These are phyloP conservation scores for Typhlomys cinereus DNA, from an alignment of 2,113 vertebrate species.

Conservation along the genomic window DNA sequence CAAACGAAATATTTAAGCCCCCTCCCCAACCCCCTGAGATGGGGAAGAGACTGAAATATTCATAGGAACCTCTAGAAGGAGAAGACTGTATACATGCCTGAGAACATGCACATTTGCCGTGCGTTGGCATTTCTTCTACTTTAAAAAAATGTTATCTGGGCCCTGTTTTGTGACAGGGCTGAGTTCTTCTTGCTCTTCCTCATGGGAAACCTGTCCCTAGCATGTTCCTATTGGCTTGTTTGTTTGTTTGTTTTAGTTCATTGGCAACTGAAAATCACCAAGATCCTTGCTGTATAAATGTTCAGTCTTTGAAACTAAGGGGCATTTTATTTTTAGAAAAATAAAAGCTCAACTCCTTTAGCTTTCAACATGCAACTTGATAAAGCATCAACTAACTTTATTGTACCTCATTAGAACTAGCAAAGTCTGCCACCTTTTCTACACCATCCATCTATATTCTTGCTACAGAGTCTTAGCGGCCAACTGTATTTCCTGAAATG, in stretches of 20 bases:
- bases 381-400: neutral
- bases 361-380: neutral
- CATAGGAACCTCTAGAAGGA: neutral
- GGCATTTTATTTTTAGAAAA: conserved; percentile 9
- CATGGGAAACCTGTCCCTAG: neutral
- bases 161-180: neutral
- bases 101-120: neutral
- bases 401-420: neutral
- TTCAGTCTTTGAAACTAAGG: neutral
- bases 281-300: neutral
- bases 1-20: conserved; percentile 53
- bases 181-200: neutral
- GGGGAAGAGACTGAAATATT: neutral
- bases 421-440: no score
- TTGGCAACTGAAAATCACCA: conserved; percentile 39
- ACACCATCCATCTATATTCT: neutral
- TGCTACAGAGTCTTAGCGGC: neutral
- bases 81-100: neutral
- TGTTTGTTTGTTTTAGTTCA: conserved; percentile 60
- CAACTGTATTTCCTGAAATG: neutral
- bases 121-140: neutral
- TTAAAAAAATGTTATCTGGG: neutral
- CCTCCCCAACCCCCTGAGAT: neutral
- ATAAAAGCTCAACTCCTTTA: neutral
- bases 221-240: conserved; percentile 33